Conservation (phyloP, 2,888 invertebrate species). For the Mellilla xanthometata region DNA sequence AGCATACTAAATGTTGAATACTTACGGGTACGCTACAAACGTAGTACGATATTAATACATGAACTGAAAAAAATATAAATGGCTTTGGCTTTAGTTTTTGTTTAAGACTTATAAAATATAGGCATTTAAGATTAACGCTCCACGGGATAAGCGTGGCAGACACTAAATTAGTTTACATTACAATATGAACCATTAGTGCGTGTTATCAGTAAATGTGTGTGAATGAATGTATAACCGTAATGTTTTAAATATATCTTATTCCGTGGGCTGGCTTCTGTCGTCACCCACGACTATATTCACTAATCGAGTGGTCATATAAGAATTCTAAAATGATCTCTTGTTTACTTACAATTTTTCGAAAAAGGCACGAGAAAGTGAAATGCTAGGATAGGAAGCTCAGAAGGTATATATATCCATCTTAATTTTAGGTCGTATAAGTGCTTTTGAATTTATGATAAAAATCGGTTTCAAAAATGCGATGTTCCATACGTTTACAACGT, state of each 20-base stretch:
- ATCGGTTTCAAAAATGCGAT: constrained; percentile 61
- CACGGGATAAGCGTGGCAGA: constrained; percentile 20
- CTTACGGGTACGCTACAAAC: too few species aligned
- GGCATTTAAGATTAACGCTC: too few species aligned
- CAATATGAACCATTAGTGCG: constrained; percentile 16
- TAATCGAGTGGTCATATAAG: constrained; percentile 68
- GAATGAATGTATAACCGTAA: constrained; percentile 59
- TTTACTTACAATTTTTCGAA: constrained; percentile 79
- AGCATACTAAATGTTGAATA: too few species aligned
- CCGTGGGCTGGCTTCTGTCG: constrained; percentile 46
- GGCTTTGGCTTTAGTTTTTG: too few species aligned
- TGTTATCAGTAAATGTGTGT: constrained; percentile 50
- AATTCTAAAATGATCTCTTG: constrained; percentile 67
- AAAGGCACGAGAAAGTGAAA: constrained; percentile 49
- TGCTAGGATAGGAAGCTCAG: constrained; percentile 61
- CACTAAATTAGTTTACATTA: constrained; percentile 24
- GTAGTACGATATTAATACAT: too few species aligned
- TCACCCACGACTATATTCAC: constrained; percentile 52
- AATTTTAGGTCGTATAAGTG: constrained; percentile 70
- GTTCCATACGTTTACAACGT: constrained; percentile 64
- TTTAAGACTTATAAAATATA: background rate
- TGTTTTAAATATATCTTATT: constrained; percentile 53
- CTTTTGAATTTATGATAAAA: constrained; percentile 65
- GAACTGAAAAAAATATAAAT: too few species aligned
- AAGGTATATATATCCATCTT: constrained; percentile 74